Evolutionary conservation across 1,140 invertebrate species (phyloP).

Genomic region (Rhynchophorus ferrugineus): DNA sequence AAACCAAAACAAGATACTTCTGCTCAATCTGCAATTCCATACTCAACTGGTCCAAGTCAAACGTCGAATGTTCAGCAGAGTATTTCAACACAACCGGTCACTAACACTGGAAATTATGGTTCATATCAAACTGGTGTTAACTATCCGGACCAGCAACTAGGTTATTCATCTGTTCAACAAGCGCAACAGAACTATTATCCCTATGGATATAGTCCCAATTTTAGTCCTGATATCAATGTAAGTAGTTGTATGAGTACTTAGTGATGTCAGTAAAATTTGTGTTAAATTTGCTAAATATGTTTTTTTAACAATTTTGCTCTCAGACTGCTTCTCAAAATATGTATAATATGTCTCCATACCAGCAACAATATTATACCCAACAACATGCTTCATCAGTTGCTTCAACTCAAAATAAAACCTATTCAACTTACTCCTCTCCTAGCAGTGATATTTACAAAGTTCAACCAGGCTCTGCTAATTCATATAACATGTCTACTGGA

Average conservation of each 20-base stretch:
- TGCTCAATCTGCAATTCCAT: no score
- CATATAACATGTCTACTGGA: constrained; percentile 9
- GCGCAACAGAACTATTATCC: constrained; percentile 17
- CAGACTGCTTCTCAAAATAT: constrained; percentile 10
- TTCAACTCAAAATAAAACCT: neutral
- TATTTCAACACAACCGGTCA: neutral
- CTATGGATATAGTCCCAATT: constrained; percentile 22
- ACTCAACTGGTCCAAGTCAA: no score
- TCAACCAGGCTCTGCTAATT: neutral
- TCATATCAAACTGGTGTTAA: neutral
- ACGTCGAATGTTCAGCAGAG: no score
- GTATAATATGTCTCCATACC: neutral
- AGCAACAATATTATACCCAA: constrained; percentile 18
- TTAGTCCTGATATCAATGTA: constrained; percentile 14
- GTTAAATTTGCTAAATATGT: no score
- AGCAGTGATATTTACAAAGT: constrained; percentile 11
- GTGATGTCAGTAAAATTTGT: no score
- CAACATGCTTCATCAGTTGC: constrained; percentile 21
- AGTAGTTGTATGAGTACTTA: constrained; percentile 2
- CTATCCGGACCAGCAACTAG: neutral
- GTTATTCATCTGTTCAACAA: constrained; percentile 7
- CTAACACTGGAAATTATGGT: neutral
- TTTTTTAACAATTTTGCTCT: no score
- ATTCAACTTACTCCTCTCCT: constrained; percentile 21
- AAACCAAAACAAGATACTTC: no score